Conservation (phyloP, 2,888 invertebrate species). For the Tipula confusa region DNA sequence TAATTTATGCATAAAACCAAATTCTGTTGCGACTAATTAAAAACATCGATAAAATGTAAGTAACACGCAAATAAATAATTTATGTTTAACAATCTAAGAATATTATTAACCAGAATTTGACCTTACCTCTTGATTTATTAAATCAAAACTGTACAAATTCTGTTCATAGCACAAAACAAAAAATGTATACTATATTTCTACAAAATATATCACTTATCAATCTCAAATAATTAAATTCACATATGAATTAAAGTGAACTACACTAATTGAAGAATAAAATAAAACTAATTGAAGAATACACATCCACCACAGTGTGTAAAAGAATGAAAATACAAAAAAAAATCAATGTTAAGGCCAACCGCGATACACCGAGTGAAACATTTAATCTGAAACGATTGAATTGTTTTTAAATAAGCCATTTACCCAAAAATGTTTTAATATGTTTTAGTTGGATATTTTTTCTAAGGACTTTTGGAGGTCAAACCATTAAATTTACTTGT, state of each 20-base stretch:
- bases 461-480: too few relatives aligned
- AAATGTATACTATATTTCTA: too few relatives aligned
- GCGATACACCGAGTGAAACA: too few relatives aligned
- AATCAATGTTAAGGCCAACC: slow-evolving; percentile 3
- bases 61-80: neutral
- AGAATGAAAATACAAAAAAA: neutral
- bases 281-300: neutral
- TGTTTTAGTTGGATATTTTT: too few relatives aligned
- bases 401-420: too few relatives aligned
- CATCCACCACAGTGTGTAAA: neutral
- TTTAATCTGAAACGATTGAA: too few relatives aligned
- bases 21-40: neutral
- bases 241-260: neutral
- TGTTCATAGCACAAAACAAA: too few relatives aligned
- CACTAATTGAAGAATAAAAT: neutral
- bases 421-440: too few relatives aligned
- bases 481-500: too few relatives aligned
- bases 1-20: too few relatives aligned
- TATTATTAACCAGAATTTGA: neutral
- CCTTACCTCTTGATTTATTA: neutral
- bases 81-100: neutral
- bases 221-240: neutral
- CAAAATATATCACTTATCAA: too few relatives aligned
- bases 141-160: neutral
- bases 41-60: neutral